These are phyloP conservation scores for Denticeps clupeoides DNA, from an alignment of 2,797 vertebrate species.

Conservation along the genomic window DNA sequence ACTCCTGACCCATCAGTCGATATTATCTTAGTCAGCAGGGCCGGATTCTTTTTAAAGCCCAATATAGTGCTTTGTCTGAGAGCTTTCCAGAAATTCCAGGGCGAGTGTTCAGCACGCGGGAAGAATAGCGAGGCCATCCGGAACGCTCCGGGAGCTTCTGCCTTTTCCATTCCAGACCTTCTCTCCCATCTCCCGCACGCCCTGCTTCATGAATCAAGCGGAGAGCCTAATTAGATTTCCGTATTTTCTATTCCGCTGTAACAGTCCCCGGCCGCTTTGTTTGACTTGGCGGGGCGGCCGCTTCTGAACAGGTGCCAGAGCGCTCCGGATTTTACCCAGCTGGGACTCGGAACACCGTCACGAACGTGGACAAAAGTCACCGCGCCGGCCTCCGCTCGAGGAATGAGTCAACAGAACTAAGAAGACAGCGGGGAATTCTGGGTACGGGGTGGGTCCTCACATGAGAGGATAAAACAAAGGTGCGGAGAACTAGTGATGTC, in stretches of 20 bases:
- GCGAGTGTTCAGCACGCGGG: neutral
- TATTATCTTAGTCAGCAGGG: neutral
- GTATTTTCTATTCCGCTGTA: conserved; percentile 20
- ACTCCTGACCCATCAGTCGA: neutral
- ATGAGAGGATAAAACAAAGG: too few relatives aligned
- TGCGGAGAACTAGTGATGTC: too few relatives aligned
- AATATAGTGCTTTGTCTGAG: neutral
- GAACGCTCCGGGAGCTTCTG: conserved; percentile 1
- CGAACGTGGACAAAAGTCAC: too few relatives aligned
- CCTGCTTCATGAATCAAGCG: conserved; percentile 20
- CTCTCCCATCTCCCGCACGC: conserved; percentile 8
- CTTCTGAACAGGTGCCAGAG: conserved; percentile 24
- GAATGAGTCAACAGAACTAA: too few relatives aligned
- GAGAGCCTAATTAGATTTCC: conserved; percentile 16
- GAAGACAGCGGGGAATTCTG: too few relatives aligned
- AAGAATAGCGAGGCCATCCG: neutral
- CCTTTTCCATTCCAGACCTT: too few relatives aligned
- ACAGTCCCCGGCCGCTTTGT: conserved; percentile 22
- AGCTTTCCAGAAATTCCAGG: conserved; percentile 3
- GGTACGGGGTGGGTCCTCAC: too few relatives aligned
- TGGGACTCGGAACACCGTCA: too few relatives aligned
- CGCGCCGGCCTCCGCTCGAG: too few relatives aligned
- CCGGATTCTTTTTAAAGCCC: neutral
- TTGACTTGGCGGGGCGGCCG: conserved; percentile 28
- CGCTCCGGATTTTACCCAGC: too few relatives aligned